phyloP scores from a whole-genome alignment of 1,140 invertebrate species.

The Plutomurus gul region DNA sequence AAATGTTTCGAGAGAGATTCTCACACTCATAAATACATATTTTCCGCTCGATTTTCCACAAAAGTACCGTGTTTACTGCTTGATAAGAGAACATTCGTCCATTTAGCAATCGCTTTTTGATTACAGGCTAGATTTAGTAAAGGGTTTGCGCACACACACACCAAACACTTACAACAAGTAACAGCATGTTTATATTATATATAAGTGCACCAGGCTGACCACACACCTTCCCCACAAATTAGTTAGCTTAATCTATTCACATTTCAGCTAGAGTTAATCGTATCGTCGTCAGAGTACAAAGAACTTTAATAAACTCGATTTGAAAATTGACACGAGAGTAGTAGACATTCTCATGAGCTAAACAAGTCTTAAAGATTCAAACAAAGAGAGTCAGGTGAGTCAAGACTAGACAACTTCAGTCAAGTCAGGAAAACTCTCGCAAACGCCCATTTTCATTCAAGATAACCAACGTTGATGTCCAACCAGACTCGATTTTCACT shows the following conservation, averaged over 20 bases:
- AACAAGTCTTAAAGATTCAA: neutral
- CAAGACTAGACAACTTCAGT: neutral
- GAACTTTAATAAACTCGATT: neutral
- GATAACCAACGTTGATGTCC: neutral
- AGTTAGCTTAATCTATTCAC: neutral
- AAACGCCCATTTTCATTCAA: slow-evolving; percentile 29
- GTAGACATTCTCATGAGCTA: neutral
- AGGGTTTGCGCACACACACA: neutral
- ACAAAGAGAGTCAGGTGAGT: neutral
- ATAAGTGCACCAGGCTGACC: neutral
- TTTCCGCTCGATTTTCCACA: slow-evolving; percentile 10
- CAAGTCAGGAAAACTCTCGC: slow-evolving; percentile 20
- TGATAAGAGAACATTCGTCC: neutral
- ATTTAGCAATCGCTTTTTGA: slow-evolving; percentile 35
- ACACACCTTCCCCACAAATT: neutral
- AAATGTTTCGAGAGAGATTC: too few relatives aligned
- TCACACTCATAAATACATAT: too few relatives aligned
- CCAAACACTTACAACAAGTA: too few relatives aligned
- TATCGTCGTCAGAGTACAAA: slow-evolving; percentile 15
- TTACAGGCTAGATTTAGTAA: slow-evolving; percentile 31
- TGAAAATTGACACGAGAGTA: slow-evolving; percentile 1
- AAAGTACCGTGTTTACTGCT: too few relatives aligned
- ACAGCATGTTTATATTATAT: neutral
- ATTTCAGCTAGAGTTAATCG: neutral
- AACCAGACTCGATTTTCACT: slow-evolving; percentile 14